A percentile compares a stretch with the other conserved stretches of the same genome.
phyloP scores from a whole-genome alignment of 1,140 invertebrate species.

The Diorhabda carinulata region DNA sequence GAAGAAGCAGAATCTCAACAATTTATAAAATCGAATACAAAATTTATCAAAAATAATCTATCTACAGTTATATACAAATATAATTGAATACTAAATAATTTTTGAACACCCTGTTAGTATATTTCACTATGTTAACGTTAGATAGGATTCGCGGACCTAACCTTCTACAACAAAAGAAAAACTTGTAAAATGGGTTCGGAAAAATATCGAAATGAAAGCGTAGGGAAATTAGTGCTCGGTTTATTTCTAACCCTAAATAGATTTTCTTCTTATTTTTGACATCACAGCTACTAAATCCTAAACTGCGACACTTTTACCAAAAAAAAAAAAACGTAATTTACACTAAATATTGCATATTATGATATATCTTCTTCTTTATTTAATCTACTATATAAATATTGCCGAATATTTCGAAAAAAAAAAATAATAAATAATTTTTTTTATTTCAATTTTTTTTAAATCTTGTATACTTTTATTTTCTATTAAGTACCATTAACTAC shows the following conservation, averaged over 20 bases:
- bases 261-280: constrained; percentile 27
- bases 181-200: background rate
- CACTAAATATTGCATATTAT: constrained; percentile 21
- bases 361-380: constrained; percentile 21
- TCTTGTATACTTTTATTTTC: constrained; percentile 20
- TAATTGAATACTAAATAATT: background rate
- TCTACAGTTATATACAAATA: constrained; percentile 22
- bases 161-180: background rate
- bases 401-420: constrained; percentile 17
- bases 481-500: constrained; percentile 33
- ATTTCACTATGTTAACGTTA: background rate
- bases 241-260: constrained; percentile 20
- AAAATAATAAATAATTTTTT: constrained; percentile 15
- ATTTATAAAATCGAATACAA: constrained; percentile 5
- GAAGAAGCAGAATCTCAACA: constrained; percentile 5
- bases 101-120: background rate
- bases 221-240: constrained; percentile 8
- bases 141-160: constrained; percentile 4
- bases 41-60: constrained; percentile 17
- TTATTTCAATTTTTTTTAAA: constrained; percentile 25
- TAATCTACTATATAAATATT: constrained; percentile 13
- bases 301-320: constrained; percentile 34
- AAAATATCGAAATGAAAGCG: constrained; percentile 4
- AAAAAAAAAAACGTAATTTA: constrained; percentile 20
- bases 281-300: constrained; percentile 41